Evolutionary conservation across 2,888 invertebrate species (phyloP), one percentile per base, ranked within the genome.

Genomic region (Drosophila neonasuta): DNA sequence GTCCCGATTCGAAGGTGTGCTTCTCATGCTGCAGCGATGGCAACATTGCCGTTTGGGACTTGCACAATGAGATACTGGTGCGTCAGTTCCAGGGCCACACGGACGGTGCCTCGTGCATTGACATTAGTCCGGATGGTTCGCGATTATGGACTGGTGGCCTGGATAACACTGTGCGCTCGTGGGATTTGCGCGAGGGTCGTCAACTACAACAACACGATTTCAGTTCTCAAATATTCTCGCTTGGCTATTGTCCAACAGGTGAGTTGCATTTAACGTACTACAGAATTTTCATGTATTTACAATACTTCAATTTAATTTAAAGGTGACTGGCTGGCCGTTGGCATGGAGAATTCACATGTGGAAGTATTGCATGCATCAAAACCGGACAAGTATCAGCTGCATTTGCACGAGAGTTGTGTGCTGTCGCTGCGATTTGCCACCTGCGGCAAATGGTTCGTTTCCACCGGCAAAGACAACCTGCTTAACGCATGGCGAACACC

Each of bases 1-100:
- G 97, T 82, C 97, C 97, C 0, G 99, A 99, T 91, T 97, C 97
- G 68, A 98, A 98, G 93, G 96, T 98, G 69, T 98, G 99, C 93
- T 99, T 99, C 92, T 97, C 98, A 90, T 99, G 99, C 91, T 99
- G 99, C 92, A 97, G 97, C 85, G 99, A 99, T 90, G 99, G 99
- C 36, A 97, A 98, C 91, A 98, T 99, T 87, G 97, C 98, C 32
- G 97, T 99, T 3, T 99, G 98, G 98, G 99, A 96, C 91, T 92
- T 96, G 51, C 96, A 96, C 86, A 96, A 96, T 92, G 97, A 98
- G 92, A 96, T 96, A 64, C 93, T 98, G 90, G 97, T 98, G 90
- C 94, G 97, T 84, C 96, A 97, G 92, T 96, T 96, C 92, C 96
- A 96, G 92, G 99, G 99, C 1, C 99, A 99, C 92, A 97, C 97